Evolutionary conservation across 2,888 invertebrate genomes (phyloP).

Genomic region (Hermaeophaga mercurialis): DNA sequence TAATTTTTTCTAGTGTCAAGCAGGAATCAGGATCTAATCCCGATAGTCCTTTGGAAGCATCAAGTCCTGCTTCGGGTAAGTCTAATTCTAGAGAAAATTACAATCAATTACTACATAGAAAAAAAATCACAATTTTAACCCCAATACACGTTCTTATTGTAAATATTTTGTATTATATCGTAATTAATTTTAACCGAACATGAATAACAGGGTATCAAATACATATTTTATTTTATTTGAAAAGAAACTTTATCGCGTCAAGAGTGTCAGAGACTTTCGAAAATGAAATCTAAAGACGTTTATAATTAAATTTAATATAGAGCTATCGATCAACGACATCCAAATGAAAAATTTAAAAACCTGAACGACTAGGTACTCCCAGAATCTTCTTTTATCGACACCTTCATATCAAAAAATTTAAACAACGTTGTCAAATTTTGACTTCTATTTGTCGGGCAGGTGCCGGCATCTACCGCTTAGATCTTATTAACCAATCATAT

Average conservation of each 20-base stretch:
- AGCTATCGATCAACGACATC: not conserved
- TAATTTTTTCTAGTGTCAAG: conserved; percentile 52
- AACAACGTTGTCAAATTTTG: not conserved
- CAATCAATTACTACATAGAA: too few relatives aligned
- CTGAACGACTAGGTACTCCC: not conserved
- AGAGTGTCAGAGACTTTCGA: not conserved
- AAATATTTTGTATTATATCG: too few relatives aligned
- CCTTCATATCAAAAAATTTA: not conserved
- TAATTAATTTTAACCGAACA: too few relatives aligned
- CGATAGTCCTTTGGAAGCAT: conserved; percentile 56
- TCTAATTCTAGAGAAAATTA: too few relatives aligned
- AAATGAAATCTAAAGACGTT: not conserved
- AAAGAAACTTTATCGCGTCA: not conserved
- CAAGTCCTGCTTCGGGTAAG: conserved; percentile 55
- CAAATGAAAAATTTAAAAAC: not conserved
- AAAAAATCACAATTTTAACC: too few relatives aligned
- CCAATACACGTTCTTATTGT: too few relatives aligned
- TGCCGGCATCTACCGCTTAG: too few relatives aligned
- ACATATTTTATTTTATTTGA: not conserved
- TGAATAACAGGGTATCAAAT: too few relatives aligned
- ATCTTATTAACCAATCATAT: too few relatives aligned
- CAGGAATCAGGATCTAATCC: conserved; percentile 56
- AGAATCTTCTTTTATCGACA: too few relatives aligned
- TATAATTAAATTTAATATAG: not conserved
- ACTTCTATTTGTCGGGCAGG: too few relatives aligned